These are phyloP conservation scores for Passer domesticus DNA, from an alignment of 2,113 vertebrate genomes.

Conservation along the genomic window DNA sequence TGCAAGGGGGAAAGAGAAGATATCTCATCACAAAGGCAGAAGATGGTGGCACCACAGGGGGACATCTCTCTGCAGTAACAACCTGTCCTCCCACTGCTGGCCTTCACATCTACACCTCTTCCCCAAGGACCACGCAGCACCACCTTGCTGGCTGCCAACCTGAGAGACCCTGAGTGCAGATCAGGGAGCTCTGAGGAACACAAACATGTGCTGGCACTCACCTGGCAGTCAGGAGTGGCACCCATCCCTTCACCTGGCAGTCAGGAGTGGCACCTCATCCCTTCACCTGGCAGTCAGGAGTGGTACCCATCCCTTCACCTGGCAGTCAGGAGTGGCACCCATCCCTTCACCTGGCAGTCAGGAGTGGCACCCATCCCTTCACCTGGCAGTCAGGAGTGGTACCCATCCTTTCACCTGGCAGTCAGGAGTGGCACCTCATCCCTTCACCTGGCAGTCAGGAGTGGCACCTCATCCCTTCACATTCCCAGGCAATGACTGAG, in stretches of 20 bases:
- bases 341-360: neutral
- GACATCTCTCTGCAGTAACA: neutral
- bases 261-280: neutral
- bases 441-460: neutral
- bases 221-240: neutral
- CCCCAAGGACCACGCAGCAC: neutral
- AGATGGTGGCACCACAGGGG: neutral
- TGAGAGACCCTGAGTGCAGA: neutral
- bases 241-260: neutral
- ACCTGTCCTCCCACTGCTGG: neutral
- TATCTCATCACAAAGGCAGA: neutral
- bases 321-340: neutral
- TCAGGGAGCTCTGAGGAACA: neutral
- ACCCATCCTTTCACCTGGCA: neutral
- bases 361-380: neutral
- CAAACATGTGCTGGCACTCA: fast-evolving
- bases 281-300: neutral
- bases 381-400: neutral
- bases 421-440: neutral
- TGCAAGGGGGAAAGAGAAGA: neutral
- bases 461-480: neutral
- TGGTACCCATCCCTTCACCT: neutral
- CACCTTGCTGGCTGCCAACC: neutral
- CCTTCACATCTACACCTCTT: neutral
- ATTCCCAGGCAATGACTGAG: fast-evolving